These are phyloP conservation scores for Temnothorax rugatulus DNA, from an alignment of 2,888 invertebrate species.

Conservation along the genomic window DNA sequence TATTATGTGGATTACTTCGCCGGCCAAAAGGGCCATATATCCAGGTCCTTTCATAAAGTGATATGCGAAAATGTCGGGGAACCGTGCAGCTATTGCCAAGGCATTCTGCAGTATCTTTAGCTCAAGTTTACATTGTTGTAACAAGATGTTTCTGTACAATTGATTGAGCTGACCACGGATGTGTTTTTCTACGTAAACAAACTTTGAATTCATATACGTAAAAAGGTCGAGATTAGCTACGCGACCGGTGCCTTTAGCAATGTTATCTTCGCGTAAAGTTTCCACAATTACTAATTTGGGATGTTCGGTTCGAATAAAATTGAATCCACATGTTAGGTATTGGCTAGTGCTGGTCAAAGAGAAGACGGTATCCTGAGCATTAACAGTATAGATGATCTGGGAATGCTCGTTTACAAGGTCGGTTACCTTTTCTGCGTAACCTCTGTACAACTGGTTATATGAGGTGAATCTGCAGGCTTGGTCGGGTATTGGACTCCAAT, in stretches of 20 bases:
- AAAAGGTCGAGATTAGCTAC: not conserved
- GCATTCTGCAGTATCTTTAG: not conserved
- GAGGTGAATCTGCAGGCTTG: no score
- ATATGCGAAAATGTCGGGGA: not conserved
- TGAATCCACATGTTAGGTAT: no score
- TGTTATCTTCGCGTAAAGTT: no score
- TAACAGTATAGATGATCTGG: no score
- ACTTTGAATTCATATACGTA: not conserved
- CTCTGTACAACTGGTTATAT: not conserved
- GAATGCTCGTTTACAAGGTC: not conserved
- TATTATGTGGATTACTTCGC: not conserved
- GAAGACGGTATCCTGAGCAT: no score
- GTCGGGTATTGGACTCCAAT: not conserved
- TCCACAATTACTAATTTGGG: no score
- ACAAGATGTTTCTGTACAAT: not conserved
- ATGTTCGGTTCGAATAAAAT: no score
- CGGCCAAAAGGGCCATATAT: not conserved
- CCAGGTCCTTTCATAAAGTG: not conserved
- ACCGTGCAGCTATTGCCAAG: not conserved
- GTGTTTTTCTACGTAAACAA: not conserved
- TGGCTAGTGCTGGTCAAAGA: no score
- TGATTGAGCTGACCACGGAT: not conserved
- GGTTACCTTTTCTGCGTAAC: not conserved
- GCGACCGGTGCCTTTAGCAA: not conserved
- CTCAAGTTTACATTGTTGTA: not conserved